Evolutionary conservation across 1,140 invertebrate species (phyloP).

Genomic region (Tetragnatha versicolor): DNA sequence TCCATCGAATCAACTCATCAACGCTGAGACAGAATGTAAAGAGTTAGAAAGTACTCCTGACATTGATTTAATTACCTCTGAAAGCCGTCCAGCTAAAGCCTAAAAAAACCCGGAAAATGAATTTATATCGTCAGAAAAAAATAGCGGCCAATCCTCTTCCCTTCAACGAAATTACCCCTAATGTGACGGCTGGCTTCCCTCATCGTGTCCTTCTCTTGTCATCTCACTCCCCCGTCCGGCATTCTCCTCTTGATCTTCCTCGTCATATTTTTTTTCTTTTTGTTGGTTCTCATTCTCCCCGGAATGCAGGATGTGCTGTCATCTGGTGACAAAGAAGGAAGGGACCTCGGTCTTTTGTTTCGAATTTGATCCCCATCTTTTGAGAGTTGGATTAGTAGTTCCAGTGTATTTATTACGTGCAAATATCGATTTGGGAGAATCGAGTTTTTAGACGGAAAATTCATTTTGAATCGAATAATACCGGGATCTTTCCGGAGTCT

Average conservation of each 20-base stretch:
- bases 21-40: no score
- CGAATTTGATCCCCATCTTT: no score
- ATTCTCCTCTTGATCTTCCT: slow-evolving; percentile 14
- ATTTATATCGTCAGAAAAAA: slow-evolving; percentile 19
- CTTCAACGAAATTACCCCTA: slow-evolving; percentile 31
- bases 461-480: no score
- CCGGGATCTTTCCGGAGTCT: no score
- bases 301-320: slow-evolving; percentile 31
- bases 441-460: no score
- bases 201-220: not conserved
- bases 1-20: no score
- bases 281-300: not conserved
- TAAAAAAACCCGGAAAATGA: not conserved
- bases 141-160: not conserved
- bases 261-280: not conserved
- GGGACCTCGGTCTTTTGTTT: not conserved
- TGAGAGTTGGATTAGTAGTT: no score
- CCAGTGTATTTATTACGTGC: no score
- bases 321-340: slow-evolving; percentile 36
- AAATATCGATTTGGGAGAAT: no score
- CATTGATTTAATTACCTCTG: slow-evolving; percentile 32
- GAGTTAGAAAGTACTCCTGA: no score
- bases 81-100: not conserved
- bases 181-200: slow-evolving; percentile 6
- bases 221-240: not conserved